phyloP scores from a whole-genome alignment of 1,140 invertebrate genomes.

The Megalopta genalis region DNA sequence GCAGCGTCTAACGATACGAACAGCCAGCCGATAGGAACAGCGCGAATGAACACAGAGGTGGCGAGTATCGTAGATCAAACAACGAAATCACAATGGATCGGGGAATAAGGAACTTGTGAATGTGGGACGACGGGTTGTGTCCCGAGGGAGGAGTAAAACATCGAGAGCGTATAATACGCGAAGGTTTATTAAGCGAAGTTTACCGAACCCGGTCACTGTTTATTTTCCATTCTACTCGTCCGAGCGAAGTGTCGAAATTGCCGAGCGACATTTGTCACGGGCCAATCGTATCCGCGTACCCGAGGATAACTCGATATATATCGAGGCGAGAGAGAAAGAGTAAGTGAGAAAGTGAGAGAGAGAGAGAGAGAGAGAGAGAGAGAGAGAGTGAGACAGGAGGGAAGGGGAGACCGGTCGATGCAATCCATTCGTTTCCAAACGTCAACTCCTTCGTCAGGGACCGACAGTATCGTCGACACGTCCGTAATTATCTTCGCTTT shows the following conservation, averaged over 20 bases:
- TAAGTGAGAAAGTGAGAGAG: no score
- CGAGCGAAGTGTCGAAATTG: slow-evolving; percentile 33
- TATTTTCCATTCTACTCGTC: background rate
- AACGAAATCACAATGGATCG: no score
- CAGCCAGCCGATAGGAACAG: no score
- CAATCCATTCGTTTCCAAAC: slow-evolving; percentile 61
- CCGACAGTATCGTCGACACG: slow-evolving; percentile 63
- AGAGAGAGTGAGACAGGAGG: no score
- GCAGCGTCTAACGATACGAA: no score
- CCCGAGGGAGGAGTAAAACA: background rate
- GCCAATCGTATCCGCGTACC: slow-evolving; percentile 27
- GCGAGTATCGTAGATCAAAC: no score
- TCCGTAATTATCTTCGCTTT: slow-evolving; percentile 61
- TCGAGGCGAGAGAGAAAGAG: no score
- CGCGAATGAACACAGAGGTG: no score
- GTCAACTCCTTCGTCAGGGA: slow-evolving; percentile 62
- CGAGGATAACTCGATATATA: slow-evolving; percentile 36
- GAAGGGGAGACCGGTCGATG: slow-evolving; percentile 37
- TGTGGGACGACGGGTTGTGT: no score
- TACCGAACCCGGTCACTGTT: slow-evolving; percentile 19
- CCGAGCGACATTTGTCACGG: slow-evolving; percentile 40
- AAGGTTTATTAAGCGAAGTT: slow-evolving; percentile 15
- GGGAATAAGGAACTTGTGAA: no score
- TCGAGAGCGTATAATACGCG: background rate
- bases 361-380: no score